Evolutionary conservation across 1,140 invertebrate species (phyloP), one percentile per base, ranked within the genome.

Genomic region (Frieseomelitta varia): DNA sequence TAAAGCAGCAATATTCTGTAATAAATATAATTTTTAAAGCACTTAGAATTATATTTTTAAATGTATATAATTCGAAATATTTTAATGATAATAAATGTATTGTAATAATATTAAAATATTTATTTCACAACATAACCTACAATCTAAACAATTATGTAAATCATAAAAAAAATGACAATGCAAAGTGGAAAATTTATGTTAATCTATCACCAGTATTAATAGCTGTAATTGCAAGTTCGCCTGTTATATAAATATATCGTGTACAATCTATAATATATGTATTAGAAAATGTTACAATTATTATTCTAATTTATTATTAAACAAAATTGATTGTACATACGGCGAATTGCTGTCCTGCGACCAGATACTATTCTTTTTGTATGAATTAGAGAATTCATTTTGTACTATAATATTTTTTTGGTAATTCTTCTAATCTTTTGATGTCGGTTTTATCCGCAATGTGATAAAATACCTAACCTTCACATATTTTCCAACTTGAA

Each of bases 341-440:
- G 84, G 88, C 86, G 92, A 53, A 92, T 79, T 4, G 91, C 69
- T 81, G 85, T 85, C 76, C 88, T 85, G 67, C 91, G 91, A 27
- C 89, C 77, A 51, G 81, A 85, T 47, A 91, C 76, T 72, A 91
- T 92, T 27, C 86, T 79, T 86, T 92, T 94, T 12, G 90, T 91
- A 79, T 89, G 89, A 80, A 94, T 85, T 81, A 94, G 86, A 73
- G 89, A 79, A 85, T 93, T 94, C 93, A 94, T 94, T 15, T 14
- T 85, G 34, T 85, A 83, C 68, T 81, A 56, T 19, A 55, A 56
- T 58, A 73, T 81, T 79, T 30, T 81, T 56, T 72, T 68, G 17
- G 30, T 67, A n/a, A 27, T 34, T 79, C 51, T 53, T 69, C n/a
- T 75, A 84, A 53, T 51, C 51, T 69, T 65, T 65, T 8, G 12